phyloP scores from a whole-genome alignment of 23 tunicate genomes.

The Halocynthia aurantium region DNA sequence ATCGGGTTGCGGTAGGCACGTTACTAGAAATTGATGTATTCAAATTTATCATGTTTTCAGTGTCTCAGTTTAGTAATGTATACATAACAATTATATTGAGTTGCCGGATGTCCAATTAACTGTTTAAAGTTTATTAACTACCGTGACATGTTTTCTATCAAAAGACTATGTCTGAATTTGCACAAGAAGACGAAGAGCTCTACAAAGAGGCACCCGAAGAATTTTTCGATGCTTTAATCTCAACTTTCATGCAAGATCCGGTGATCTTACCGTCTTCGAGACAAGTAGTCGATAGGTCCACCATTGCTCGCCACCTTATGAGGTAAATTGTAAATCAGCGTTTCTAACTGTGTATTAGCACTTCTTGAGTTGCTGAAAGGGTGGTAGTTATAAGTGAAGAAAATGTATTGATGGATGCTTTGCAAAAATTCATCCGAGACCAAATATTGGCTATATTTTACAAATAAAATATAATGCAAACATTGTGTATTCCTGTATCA shows the following conservation, averaged over 20 bases:
- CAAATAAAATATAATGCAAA: too few species aligned
- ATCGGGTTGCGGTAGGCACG: conserved; percentile 7
- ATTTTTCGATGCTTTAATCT: conserved; percentile 60
- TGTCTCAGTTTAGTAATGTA: neutral
- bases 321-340: neutral
- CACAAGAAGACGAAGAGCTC: conserved; percentile 26
- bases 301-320: conserved; percentile 59
- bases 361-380: too few species aligned
- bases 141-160: too few species aligned
- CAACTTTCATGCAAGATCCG: conserved; percentile 57
- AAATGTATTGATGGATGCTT: too few species aligned
- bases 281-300: conserved; percentile 36
- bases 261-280: conserved; percentile 46
- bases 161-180: neutral
- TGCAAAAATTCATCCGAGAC: too few species aligned
- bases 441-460: too few species aligned
- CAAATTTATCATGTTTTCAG: neutral
- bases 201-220: conserved; percentile 65
- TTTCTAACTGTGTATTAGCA: too few species aligned
- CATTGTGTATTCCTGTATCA: neutral
- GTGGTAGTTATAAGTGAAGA: too few species aligned
- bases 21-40: neutral
- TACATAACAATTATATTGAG: neutral
- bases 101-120: too few species aligned
- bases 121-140: too few species aligned